A percentile compares a stretch with the other conserved stretches of the same genome.
These are phyloP conservation scores for Mermis nigrescens DNA, from an alignment of 2,888 invertebrate species.

Conservation along the genomic window DNA sequence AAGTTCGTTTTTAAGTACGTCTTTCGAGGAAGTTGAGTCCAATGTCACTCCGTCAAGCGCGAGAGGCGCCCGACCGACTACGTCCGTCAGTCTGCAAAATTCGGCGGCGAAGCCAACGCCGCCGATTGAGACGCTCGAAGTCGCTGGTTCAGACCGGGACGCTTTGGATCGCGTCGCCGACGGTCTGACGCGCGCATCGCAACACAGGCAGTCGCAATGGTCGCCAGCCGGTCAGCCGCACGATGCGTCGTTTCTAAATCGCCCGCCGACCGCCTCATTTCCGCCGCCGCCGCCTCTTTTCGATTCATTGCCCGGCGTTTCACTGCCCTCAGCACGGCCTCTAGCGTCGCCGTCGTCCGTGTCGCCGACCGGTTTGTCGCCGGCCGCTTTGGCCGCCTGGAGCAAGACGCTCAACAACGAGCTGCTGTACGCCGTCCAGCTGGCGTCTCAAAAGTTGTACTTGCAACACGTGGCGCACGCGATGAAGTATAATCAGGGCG, in stretches of 20 bases:
- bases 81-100: no score
- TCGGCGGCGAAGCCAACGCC: no score
- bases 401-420: neutral
- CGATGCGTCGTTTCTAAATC: neutral
- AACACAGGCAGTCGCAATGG: neutral
- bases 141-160: no score
- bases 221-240: neutral
- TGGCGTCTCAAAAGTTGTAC: neutral
- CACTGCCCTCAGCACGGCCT: neutral
- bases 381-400: neutral
- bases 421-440: neutral
- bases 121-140: no score
- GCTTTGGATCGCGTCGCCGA: no score
- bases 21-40: no score
- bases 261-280: neutral
- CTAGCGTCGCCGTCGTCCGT: neutral
- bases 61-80: no score
- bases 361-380: neutral
- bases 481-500: no score
- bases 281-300: neutral
- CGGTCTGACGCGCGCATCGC: no score
- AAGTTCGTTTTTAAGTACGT: no score
- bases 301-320: neutral
- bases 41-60: no score
- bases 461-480: neutral